Base-by-base conservation (phyloP, 2,797 vertebrate species). In the Eurystomus glaucurus region DNA sequence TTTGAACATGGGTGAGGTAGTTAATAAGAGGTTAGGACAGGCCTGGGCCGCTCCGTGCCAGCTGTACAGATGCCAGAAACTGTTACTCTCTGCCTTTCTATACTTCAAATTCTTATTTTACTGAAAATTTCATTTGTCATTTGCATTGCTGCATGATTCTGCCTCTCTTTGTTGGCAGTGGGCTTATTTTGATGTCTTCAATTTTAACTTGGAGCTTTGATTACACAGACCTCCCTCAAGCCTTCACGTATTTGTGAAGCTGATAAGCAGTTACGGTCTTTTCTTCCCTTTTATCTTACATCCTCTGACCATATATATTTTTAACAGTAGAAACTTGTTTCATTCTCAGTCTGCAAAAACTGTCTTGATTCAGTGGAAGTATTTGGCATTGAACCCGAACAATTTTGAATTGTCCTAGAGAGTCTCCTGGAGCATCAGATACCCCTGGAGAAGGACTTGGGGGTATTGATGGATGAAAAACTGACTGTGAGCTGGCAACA, bases 401-500 rank as follows among this genome's bases (percentile, higher is more conserved):
- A n/a, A 14, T 50, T 81, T 58, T 35, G 45, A 78, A 33, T 61
- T 71, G 57, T 65, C 22, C 19, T 54, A 10, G 50, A 48, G 82
- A 46, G 31, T 88, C 46, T 84, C 12, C 31, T 66, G 58, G 33
- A 79, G 17, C n/a, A 51, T 66, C 64, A 37, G 1, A 33, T 76
- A 72, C 25, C 33, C 58, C 45, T 69, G 50, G 41, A 90, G 54
- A 79, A 88, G 31, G n/a, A 20, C 19, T 33, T 72, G 14, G 31
- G 28, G 22, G 3, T 70, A 21, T 11, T 60, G 57, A 20, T 35
- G 64, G 37, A 13, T 57, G 68, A 74, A 35, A 52, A 54, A 7
- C 54, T 55, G 48, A 4, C 2, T 6, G 2, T 45, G 61, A 71
- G 15, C 18, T 0, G 4, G 29, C 48, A 70, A 2, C 6, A 23